Conservation (phyloP, 1,140 invertebrate species). For the Eupeodes corollae region DNA sequence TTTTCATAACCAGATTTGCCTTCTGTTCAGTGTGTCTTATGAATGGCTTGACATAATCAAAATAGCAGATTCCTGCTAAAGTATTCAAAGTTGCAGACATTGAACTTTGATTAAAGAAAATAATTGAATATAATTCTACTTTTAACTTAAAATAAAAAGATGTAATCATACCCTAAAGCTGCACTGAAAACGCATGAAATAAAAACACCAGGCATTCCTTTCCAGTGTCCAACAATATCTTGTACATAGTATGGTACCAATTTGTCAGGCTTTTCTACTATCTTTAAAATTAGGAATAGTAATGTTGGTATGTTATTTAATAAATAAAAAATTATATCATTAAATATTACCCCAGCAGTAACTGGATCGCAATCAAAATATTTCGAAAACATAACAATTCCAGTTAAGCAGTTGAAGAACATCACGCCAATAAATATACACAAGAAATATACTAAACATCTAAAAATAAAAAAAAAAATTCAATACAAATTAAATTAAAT, state of each 20-base stretch:
- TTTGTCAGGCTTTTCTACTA: conserved; percentile 41
- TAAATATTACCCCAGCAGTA: conserved; percentile 37
- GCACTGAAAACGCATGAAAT: conserved; percentile 58
- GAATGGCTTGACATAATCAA: conserved; percentile 55
- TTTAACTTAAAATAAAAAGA: not conserved
- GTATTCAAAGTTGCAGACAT: conserved; percentile 63
- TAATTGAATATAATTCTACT: not conserved
- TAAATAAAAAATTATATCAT: not conserved
- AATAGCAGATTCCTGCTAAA: conserved; percentile 61
- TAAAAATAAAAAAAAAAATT: conserved; percentile 25
- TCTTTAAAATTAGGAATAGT: conserved; percentile 11
- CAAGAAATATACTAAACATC: conserved; percentile 39
- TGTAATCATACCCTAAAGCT: conserved; percentile 43
- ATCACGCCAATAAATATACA: conserved; percentile 33
- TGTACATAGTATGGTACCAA: conserved; percentile 52
- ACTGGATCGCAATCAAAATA: conserved; percentile 61
- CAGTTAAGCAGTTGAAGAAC: conserved; percentile 29
- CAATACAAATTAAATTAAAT: too few relatives aligned
- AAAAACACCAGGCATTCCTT: conserved; percentile 53
- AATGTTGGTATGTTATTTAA: not conserved
- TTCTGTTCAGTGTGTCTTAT: conserved; percentile 42
- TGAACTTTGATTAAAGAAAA: conserved; percentile 43
- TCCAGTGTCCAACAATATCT: conserved; percentile 44
- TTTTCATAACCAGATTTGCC: conserved; percentile 51
- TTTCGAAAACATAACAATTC: conserved; percentile 55